Conservation (phyloP, 1,140 invertebrate genomes). For the Wiebesia pumilae region DNA sequence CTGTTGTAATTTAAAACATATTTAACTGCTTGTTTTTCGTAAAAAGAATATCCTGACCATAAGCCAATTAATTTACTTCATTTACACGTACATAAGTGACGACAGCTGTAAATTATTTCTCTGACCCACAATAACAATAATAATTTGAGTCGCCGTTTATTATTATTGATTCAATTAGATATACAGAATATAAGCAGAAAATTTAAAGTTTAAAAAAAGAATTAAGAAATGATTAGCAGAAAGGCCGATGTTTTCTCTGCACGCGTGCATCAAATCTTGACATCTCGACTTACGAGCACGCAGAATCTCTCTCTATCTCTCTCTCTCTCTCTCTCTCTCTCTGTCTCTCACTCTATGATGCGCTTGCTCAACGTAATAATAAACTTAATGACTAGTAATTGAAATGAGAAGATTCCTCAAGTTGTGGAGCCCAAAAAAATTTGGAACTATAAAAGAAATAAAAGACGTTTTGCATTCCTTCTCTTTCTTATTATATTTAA, state of each 20-base stretch:
- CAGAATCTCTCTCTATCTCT: background rate
- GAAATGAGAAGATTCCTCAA: constrained; percentile 15
- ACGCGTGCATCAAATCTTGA: constrained; percentile 27
- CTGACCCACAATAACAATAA: constrained; percentile 32
- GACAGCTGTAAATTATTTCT: constrained; percentile 36
- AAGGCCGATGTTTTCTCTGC: constrained; percentile 28
- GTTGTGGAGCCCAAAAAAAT: constrained; percentile 3
- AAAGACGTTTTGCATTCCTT: background rate
- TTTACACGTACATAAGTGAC: background rate
- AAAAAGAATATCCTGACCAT: background rate
- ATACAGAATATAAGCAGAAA: background rate
- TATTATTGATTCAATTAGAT: constrained; percentile 42
- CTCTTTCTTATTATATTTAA: background rate
- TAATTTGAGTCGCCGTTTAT: background rate
- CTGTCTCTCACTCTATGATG: background rate
- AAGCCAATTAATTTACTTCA: constrained; percentile 6
- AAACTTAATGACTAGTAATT: constrained; percentile 51
- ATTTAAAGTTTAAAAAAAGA: background rate
- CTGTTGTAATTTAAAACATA: background rate
- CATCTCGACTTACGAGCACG: constrained; percentile 4
- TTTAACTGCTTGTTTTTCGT: background rate
- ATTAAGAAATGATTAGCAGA: background rate
- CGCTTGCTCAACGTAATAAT: constrained; percentile 23
- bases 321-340: constrained; percentile 12
- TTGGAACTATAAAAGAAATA: background rate